Percentiles rank a stretch among this genome's conserved stretches.
Evolutionary conservation across 2,888 invertebrate species (phyloP).

Genomic region (Ochlodes sylvanus): DNA sequence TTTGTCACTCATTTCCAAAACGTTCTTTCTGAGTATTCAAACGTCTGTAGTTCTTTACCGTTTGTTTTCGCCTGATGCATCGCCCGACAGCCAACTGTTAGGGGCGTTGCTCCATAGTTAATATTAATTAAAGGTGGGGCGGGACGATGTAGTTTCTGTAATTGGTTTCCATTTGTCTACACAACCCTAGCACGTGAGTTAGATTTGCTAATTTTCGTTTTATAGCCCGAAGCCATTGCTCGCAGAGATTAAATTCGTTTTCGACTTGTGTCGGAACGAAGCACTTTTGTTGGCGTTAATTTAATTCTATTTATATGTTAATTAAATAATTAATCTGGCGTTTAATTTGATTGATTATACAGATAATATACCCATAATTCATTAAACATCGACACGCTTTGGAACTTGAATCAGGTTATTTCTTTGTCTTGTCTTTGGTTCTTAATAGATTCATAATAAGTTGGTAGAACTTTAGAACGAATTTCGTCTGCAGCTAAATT

Average conservation of each 20-base stretch:
- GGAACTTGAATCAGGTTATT: no score
- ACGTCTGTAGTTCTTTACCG: slow-evolving; percentile 57
- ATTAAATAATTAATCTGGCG: slow-evolving; percentile 16
- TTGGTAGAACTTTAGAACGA: no score
- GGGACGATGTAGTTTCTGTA: slow-evolving; percentile 57
- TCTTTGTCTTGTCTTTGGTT: no score
- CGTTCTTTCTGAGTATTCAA: slow-evolving; percentile 28
- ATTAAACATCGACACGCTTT: no score
- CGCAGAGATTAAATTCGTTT: background rate
- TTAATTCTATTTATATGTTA: background rate
- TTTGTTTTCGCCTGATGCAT: slow-evolving; percentile 79
- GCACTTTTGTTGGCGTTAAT: slow-evolving; percentile 1
- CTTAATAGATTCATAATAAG: no score
- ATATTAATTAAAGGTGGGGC: slow-evolving; percentile 68
- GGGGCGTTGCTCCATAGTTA: slow-evolving; percentile 72
- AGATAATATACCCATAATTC: no score
- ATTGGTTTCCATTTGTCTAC: slow-evolving; percentile 58
- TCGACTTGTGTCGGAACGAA: slow-evolving; percentile 1
- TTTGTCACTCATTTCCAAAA: background rate
- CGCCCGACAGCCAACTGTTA: slow-evolving; percentile 63
- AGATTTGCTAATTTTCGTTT: slow-evolving; percentile 37
- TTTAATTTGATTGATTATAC: background rate
- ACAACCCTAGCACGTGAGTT: slow-evolving; percentile 45
- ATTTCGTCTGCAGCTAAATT: no score
- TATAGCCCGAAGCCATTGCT: slow-evolving; percentile 1